Percentiles rank a stretch among this genome's conserved stretches.
phyloP scores from a whole-genome alignment of 1,140 invertebrate species.

The Drosophila pectinifera region DNA sequence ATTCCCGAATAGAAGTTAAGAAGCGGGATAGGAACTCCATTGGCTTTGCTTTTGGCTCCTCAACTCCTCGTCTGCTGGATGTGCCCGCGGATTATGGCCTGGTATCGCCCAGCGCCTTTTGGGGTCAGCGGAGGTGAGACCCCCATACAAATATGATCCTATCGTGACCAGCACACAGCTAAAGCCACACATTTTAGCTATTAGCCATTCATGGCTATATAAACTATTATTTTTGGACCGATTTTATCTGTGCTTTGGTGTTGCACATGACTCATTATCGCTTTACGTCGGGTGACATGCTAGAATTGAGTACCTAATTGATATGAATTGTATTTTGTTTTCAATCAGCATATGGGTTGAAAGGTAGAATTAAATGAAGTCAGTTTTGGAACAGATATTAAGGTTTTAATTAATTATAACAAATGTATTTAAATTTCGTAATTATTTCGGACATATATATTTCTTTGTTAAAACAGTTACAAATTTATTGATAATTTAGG shows the following conservation, averaged over 20 bases:
- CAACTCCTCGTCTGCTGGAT: conserved; percentile 93
- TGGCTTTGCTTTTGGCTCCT: conserved; percentile 94
- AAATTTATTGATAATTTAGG: too few species aligned
- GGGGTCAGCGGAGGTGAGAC: conserved; percentile 90
- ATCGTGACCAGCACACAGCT: not conserved
- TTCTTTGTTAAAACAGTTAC: too few species aligned
- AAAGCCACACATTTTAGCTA: not conserved
- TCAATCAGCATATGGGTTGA: not conserved
- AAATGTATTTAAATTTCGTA: not conserved
- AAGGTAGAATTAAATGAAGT: not conserved
- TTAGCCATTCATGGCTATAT: conserved; percentile 15
- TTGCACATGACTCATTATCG: conserved; percentile 31
- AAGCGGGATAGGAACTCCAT: conserved; percentile 89
- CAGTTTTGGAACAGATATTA: not conserved
- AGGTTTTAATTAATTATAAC: not conserved
- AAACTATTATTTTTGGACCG: conserved; percentile 2
- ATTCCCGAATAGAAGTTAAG: conserved; percentile 92
- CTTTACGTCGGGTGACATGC: conserved; percentile 2
- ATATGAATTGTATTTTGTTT: not conserved
- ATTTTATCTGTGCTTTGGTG: conserved; percentile 4
- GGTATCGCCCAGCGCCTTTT: conserved; percentile 87
- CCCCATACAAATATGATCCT: not conserved
- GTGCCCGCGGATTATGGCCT: conserved; percentile 89
- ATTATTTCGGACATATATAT: too few species aligned
- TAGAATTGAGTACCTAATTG: not conserved